phyloP scores from a whole-genome alignment of 2,113 vertebrate genomes.

The Phoenicopterus ruber region DNA sequence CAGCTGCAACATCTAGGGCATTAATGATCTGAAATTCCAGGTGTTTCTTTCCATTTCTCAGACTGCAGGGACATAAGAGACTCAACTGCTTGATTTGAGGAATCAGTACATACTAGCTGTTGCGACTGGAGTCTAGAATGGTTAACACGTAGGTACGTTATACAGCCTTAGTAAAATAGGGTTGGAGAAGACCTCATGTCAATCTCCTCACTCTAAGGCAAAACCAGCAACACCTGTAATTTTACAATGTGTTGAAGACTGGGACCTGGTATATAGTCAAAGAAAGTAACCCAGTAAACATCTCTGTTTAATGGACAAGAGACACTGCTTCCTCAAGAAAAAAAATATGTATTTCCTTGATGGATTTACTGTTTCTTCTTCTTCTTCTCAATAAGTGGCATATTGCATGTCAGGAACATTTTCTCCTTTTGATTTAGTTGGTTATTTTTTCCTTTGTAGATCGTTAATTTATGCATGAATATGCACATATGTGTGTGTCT shows the following conservation, averaged over 20 bases:
- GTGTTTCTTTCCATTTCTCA: background rate
- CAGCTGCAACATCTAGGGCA: background rate
- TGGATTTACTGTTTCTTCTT: background rate
- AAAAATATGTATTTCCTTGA: background rate
- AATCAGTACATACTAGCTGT: background rate
- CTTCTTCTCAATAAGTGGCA: background rate
- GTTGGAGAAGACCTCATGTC: background rate
- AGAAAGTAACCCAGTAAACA: background rate
- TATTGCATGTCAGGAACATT: background rate
- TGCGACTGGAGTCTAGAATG: background rate
- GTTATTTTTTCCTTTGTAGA: constrained; percentile 4
- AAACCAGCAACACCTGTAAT: background rate
- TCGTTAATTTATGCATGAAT: background rate
- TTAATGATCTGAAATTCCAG: background rate
- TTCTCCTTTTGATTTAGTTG: background rate
- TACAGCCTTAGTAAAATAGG: background rate
- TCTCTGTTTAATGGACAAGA: background rate
- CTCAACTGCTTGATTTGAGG: background rate
- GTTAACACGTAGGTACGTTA: background rate
- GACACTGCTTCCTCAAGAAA: background rate
- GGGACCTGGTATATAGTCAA: fast-evolving
- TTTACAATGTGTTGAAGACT: background rate
- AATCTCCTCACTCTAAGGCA: background rate
- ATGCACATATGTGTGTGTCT: background rate
- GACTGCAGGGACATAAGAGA: background rate